Evolutionary conservation across 37 sponge, comb jelly and placozoan species (phyloP).

Genomic region (Cliona cf. orientalis): DNA sequence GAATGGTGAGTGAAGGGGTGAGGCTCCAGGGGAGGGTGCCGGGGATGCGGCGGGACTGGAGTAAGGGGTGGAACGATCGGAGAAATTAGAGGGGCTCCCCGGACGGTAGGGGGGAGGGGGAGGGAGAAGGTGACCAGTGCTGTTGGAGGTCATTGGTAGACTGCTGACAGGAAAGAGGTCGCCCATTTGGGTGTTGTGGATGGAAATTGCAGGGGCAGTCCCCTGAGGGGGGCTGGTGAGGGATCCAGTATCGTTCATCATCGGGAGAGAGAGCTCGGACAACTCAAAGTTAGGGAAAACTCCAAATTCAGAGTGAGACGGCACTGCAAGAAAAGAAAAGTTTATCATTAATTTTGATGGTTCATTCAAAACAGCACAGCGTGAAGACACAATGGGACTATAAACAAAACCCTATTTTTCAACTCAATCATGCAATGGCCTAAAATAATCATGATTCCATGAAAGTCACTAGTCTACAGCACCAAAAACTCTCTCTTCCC

Average conservation of each 20-base stretch:
- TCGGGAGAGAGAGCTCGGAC: background rate
- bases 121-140: slow-evolving; percentile 38
- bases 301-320: too few species aligned
- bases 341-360: too few species aligned
- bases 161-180: background rate
- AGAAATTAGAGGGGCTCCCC: slow-evolving; percentile 29
- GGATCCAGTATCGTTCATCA: slow-evolving; percentile 16
- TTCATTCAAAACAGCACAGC: too few species aligned
- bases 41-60: slow-evolving; percentile 63
- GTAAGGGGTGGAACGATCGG: slow-evolving; percentile 46
- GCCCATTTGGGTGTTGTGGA: slow-evolving; percentile 9
- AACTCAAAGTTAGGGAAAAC: slow-evolving; percentile 46
- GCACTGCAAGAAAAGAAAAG: too few species aligned
- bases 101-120: slow-evolving; percentile 28
- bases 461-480: too few species aligned
- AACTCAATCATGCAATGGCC: too few species aligned
- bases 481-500: background rate
- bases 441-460: too few species aligned
- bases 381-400: too few species aligned
- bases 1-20: slow-evolving; percentile 59
- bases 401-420: too few species aligned
- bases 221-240: slow-evolving; percentile 37
- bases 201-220: slow-evolving; percentile 44
- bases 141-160: slow-evolving; percentile 9
- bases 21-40: slow-evolving; percentile 58